A percentile compares a stretch with the other conserved stretches of the same genome.
Conservation (phyloP, 2,113 vertebrate species). For the Xiphias gladius region DNA sequence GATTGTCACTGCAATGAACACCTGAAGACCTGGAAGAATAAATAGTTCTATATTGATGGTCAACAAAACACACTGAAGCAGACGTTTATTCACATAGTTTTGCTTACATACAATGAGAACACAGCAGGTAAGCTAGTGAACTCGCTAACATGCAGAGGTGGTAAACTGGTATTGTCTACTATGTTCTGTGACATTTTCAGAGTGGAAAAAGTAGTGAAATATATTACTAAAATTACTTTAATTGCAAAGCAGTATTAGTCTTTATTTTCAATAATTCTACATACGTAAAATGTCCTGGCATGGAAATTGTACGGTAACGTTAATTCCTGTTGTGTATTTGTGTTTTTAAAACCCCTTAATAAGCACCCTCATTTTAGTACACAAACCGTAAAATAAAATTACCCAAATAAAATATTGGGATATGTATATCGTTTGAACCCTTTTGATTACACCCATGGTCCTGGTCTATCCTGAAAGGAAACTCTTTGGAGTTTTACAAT, state of each 20-base stretch:
- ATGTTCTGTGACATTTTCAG: no score
- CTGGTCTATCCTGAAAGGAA: no score
- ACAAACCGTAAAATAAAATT: no score
- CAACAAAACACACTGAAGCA: slow-evolving; percentile 22
- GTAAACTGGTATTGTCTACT: background rate
- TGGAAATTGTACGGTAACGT: no score
- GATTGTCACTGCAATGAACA: slow-evolving; percentile 18
- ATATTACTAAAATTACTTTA: background rate
- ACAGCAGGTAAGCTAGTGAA: background rate
- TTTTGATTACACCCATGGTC: no score
- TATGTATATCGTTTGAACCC: no score
- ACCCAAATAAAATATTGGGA: no score
- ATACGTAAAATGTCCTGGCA: background rate
- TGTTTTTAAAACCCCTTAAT: no score
- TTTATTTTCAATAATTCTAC: background rate
- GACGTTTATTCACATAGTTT: background rate
- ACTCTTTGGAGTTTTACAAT: no score
- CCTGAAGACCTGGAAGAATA: slow-evolving; percentile 29
- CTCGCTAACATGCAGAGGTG: background rate
- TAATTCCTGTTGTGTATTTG: no score
- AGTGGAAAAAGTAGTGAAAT: background rate
- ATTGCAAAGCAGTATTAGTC: no score
- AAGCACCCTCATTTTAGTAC: no score
- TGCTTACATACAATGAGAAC: background rate
- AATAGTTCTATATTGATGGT: slow-evolving; percentile 9